Percentiles rank a stretch among this genome's conserved stretches.
Evolutionary conservation across 1,140 invertebrate species (phyloP).

Genomic region (Neelides sp.): DNA sequence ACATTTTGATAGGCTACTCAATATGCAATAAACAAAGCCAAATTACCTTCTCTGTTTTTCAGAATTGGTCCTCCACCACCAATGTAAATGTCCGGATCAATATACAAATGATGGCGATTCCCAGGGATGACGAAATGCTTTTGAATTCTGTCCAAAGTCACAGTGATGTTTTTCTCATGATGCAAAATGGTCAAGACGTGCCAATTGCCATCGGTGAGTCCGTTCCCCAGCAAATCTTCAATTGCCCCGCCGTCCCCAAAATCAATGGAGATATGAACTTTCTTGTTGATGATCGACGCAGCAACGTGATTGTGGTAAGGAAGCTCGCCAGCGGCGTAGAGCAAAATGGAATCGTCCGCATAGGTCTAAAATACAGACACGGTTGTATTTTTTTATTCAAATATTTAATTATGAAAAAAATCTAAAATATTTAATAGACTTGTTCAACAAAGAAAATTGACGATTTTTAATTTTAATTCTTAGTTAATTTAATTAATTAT

Average conservation of each 20-base stretch:
- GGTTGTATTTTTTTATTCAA: background rate
- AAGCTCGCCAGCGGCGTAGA: constrained; percentile 75
- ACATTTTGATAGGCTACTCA: background rate
- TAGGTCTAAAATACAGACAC: constrained; percentile 46
- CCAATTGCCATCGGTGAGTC: constrained; percentile 63
- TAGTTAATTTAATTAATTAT: too few species aligned
- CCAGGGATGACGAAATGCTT: constrained; percentile 56
- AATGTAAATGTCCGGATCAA: constrained; percentile 85
- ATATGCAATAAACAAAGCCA: constrained; percentile 4
- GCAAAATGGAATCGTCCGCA: constrained; percentile 72
- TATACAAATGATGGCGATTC: constrained; percentile 61
- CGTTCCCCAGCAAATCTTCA: constrained; percentile 43
- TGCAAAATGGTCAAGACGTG: constrained; percentile 79
- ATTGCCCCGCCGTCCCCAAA: constrained; percentile 56
- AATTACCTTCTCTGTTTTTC: constrained; percentile 41
- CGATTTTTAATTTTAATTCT: too few species aligned
- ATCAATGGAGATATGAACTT: constrained; percentile 65
- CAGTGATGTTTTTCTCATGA: constrained; percentile 51
- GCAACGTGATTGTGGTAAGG: constrained; percentile 69
- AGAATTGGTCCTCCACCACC: constrained; percentile 63
- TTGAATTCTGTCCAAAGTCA: constrained; percentile 52
- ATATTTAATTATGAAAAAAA: too few species aligned
- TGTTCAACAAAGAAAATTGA: too few species aligned
- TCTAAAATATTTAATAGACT: too few species aligned
- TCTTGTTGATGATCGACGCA: constrained; percentile 61